Evolutionary conservation across 2,888 invertebrate species (phyloP), one percentile per base, ranked within the genome.

Genomic region (Cynaeus angustus): DNA sequence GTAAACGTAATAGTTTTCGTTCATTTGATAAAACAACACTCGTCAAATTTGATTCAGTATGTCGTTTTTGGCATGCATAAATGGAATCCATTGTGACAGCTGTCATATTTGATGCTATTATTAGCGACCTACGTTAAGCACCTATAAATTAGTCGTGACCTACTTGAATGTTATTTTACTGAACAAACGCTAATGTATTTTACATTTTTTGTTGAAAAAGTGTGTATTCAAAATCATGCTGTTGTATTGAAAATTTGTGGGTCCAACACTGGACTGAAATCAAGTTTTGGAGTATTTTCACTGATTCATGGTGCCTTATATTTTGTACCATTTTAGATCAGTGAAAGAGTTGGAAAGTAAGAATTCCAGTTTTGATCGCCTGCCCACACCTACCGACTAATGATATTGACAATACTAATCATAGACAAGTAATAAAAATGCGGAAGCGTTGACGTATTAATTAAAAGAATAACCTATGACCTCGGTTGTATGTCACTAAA

Each of bases 401-500:
- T 21, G 21, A 21, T 21, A 21, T n/a, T 12, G 5, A 45, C 4
- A 12, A 45, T 13, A 12, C 1, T 12, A 45, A 45, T 12, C 3
- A 10, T 14, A 8, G 37, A 37, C 37, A 37, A 5, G 45, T 12
- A 8, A 12, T 45, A 58, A 58, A 45, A 58, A 58, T 45, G 13
- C 53, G 41, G 45, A 61, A 58, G 14, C 33, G 12, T 12, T 61
- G 48, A 37, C 10, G 37, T 46, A 43, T 12, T 13, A 14, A 50
- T 61, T 38, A 30, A 50, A 48, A 61, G 48, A 33, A 48, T 61
- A 61, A 50, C 61, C 50, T 61, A 38, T 48, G 61, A 3, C 33
- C 45, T 26, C 41, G 10, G 12, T 13, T 38, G 14, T 41, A 26
- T 38, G 48, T 59, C 9, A 46, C 9, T 13, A 56, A 56, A 53